Evolutionary conservation across 2,113 vertebrate genomes (phyloP).

Genomic region (Labeo rohita): DNA sequence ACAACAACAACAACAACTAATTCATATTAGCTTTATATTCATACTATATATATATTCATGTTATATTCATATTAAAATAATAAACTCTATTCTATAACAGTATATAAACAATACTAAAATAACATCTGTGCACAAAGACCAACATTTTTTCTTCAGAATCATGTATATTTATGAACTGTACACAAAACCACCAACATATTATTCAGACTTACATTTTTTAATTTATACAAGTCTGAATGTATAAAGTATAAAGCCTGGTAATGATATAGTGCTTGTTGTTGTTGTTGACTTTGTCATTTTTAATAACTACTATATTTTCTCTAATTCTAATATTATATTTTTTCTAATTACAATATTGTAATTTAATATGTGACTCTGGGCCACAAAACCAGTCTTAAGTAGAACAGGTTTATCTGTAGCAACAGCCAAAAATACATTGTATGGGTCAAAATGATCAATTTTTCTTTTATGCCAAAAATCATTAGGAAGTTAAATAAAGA

Average conservation of each 20-base stretch:
- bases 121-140: not conserved
- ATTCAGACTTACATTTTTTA: no score
- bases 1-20: not conserved
- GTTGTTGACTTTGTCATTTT: not conserved
- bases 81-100: not conserved
- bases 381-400: no score
- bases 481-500: no score
- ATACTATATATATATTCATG: no score
- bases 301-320: no score
- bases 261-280: not conserved
- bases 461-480: no score
- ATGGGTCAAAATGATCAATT: no score
- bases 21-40: no score
- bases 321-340: not conserved
- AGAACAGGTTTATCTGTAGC: no score
- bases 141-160: not conserved
- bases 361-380: not conserved
- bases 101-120: not conserved
- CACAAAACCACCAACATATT: not conserved
- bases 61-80: no score
- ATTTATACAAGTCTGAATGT: not conserved
- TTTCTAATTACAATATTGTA: not conserved
- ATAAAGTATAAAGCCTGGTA: not conserved
- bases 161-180: not conserved
- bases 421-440: no score